Percentiles rank a stretch among this genome's conserved stretches.
These are phyloP conservation scores for Xestia sexstrigata DNA, from an alignment of 2,888 invertebrate species.

Conservation along the genomic window DNA sequence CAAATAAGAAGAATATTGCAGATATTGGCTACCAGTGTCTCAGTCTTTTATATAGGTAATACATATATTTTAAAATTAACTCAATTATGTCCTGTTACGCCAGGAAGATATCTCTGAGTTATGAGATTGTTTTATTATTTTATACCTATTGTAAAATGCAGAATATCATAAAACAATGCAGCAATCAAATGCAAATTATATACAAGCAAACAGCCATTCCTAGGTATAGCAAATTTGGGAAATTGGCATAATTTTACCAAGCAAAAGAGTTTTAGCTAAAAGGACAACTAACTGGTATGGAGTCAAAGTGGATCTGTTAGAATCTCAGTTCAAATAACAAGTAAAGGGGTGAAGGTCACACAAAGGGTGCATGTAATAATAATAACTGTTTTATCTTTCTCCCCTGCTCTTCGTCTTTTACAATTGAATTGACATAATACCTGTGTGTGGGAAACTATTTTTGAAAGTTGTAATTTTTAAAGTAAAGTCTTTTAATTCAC, in stretches of 20 bases:
- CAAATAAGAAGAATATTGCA: not conserved
- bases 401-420: constrained; percentile 4
- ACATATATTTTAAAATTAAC: not conserved
- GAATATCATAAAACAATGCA: not conserved
- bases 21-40: not conserved
- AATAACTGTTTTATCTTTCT: constrained; percentile 8
- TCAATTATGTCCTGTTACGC: not conserved
- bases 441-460: constrained; percentile 20
- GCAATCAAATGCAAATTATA: not conserved
- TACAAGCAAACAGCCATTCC: not conserved
- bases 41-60: not conserved
- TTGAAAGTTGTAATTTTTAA: not conserved
- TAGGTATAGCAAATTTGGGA: not conserved
- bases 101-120: not conserved
- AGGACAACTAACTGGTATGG: not conserved
- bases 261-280: not conserved
- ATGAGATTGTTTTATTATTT: not conserved
- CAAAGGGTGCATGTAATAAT: constrained; percentile 25
- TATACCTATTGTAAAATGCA: not conserved
- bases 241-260: not conserved
- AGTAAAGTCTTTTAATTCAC: not conserved
- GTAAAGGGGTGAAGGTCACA: constrained; percentile 40
- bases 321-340: constrained; percentile 8
- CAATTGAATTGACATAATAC: constrained; percentile 10
- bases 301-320: constrained; percentile 2